Percentiles rank a stretch among this genome's conserved stretches.
Evolutionary conservation across 2,113 vertebrate species (phyloP).

Genomic region (Antigone vipio): DNA sequence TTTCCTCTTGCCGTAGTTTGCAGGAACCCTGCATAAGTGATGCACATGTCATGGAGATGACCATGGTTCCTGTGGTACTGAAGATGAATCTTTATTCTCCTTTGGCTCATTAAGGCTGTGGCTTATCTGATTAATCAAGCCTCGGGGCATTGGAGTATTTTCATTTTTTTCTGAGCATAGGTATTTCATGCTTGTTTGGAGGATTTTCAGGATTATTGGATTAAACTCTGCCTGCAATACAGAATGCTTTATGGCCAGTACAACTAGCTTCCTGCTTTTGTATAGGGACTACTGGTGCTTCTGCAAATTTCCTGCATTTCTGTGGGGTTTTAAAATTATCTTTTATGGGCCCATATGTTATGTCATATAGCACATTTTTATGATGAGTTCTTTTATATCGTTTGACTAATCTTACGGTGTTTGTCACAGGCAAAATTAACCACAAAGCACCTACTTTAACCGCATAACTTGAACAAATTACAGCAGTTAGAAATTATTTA

Average conservation of each 20-base stretch:
- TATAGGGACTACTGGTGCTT: neutral
- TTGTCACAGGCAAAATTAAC: neutral
- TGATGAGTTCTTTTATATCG: neutral
- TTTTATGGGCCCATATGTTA: accelerated
- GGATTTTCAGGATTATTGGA: neutral
- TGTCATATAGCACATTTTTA: neutral
- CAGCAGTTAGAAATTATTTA: neutral
- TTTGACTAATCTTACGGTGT: neutral
- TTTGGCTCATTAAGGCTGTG: neutral
- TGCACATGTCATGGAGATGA: neutral
- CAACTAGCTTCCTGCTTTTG: neutral
- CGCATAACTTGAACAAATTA: neutral
- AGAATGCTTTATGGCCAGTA: neutral
- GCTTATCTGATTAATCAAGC: neutral
- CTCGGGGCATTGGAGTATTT: neutral
- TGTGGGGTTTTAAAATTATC: neutral
- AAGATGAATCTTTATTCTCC: neutral
- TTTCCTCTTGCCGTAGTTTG: neutral
- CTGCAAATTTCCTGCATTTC: neutral
- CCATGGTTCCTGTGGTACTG: neutral
- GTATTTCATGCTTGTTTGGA: neutral
- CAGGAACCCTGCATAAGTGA: neutral
- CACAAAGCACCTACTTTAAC: neutral
- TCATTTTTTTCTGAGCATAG: neutral
- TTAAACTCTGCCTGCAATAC: neutral